Evolutionary conservation across 2,113 vertebrate species (phyloP).

Genomic region (Serinus canaria): DNA sequence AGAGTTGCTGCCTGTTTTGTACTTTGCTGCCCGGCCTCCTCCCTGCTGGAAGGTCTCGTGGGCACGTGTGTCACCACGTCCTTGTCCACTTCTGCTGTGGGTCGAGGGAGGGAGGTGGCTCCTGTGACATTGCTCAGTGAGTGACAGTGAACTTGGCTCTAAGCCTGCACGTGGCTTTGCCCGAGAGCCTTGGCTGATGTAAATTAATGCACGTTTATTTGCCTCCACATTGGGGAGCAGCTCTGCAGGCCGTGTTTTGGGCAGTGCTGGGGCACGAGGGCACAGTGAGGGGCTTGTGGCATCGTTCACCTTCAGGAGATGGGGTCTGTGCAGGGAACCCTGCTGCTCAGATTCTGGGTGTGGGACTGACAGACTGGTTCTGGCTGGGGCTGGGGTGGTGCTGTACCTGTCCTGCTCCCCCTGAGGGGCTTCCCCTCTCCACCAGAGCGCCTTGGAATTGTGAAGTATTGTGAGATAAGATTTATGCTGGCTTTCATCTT

Average conservation of each 20-base stretch:
- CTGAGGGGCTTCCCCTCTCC: not conserved
- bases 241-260: not conserved
- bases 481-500: not conserved
- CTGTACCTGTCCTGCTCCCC: not conserved
- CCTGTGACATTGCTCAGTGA: not conserved
- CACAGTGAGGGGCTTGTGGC: not conserved
- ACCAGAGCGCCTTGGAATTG: accelerated
- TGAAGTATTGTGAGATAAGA: not conserved
- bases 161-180: not conserved
- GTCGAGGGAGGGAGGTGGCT: not conserved
- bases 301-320: accelerated
- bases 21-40: not conserved
- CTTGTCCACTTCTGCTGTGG: not conserved
- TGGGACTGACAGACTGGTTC: accelerated
- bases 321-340: not conserved
- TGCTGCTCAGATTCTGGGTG: accelerated
- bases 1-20: not conserved
- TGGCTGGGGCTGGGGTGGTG: accelerated
- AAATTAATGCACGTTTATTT: not conserved
- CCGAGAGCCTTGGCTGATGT: accelerated
- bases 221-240: not conserved
- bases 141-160: accelerated
- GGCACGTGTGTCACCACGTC: not conserved
- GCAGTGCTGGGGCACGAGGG: not conserved
- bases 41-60: not conserved